A percentile compares a stretch with the other conserved stretches of the same genome.
These are phyloP conservation scores for Elaphurus davidianus DNA, from an alignment of 2,113 vertebrate species.

Conservation along the genomic window DNA sequence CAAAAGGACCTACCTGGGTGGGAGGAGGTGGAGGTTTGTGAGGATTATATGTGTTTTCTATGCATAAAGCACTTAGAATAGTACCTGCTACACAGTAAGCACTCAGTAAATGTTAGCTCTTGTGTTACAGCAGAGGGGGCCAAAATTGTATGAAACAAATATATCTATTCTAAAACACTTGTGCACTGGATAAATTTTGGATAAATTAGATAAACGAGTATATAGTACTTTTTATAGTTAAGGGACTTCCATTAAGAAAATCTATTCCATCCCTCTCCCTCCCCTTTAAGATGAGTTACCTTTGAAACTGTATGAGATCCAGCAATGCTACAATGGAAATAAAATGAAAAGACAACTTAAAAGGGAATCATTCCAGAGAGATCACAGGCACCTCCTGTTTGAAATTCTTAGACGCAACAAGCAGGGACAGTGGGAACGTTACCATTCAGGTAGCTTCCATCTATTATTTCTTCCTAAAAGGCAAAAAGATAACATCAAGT, in stretches of 20 bases:
- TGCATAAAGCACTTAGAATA: background rate
- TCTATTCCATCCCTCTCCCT: background rate
- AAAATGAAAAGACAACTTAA: slow-evolving; percentile 71
- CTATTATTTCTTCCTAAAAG: slow-evolving; percentile 84
- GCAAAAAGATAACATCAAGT: slow-evolving; percentile 57
- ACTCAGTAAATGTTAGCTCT: background rate
- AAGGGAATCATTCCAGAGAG: slow-evolving; percentile 24
- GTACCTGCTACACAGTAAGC: background rate
- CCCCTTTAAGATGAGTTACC: slow-evolving; percentile 77
- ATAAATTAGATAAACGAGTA: background rate
- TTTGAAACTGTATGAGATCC: slow-evolving; percentile 84
- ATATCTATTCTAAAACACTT: background rate
- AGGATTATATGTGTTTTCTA: background rate
- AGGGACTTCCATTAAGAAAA: background rate
- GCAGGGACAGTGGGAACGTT: slow-evolving; percentile 63
- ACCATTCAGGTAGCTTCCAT: slow-evolving; percentile 86
- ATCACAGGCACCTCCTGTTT: slow-evolving; percentile 41
- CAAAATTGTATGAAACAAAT: background rate
- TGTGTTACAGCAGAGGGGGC: background rate
- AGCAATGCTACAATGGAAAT: slow-evolving; percentile 81
- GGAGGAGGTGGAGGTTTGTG: background rate
- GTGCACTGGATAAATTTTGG: background rate
- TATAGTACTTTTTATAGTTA: background rate
- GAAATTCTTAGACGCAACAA: slow-evolving; percentile 44
- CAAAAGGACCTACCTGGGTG: background rate